These are phyloP conservation scores for Australoheros scitulus DNA, from an alignment of 2,113 vertebrate genomes.

Conservation along the genomic window DNA sequence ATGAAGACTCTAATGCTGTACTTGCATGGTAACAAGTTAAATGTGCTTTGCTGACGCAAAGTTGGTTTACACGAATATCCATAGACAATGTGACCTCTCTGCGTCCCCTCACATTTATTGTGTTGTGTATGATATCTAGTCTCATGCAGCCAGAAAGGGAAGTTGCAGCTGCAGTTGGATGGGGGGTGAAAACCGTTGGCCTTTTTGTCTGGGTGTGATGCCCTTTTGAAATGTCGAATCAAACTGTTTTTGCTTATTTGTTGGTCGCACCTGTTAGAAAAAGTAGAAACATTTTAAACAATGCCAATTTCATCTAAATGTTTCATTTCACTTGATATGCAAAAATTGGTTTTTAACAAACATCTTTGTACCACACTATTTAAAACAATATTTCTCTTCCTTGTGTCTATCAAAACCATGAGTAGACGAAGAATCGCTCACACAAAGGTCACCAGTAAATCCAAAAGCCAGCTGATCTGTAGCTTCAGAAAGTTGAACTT, in stretches of 20 bases:
- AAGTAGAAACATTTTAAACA: background rate
- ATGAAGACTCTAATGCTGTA: background rate
- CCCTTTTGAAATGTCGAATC: conserved; percentile 58
- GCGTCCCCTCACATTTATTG: conserved; percentile 41
- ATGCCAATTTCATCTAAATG: background rate
- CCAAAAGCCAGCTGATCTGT: background rate
- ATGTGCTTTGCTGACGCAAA: background rate
- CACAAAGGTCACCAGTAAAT: background rate
- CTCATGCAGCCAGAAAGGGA: background rate
- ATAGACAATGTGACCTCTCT: conserved; percentile 13
- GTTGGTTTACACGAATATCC: conserved; percentile 1
- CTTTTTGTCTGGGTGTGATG: conserved; percentile 43
- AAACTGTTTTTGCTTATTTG: conserved; percentile 20
- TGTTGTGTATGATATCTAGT: conserved; percentile 17
- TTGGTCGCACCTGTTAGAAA: background rate
- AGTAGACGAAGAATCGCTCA: background rate
- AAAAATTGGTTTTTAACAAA: background rate
- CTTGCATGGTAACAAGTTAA: background rate
- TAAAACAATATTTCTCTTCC: background rate
- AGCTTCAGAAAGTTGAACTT: background rate
- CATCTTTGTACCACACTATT: background rate
- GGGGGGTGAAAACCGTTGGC: conserved; percentile 6
- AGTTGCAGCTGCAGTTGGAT: background rate
- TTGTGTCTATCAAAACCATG: background rate
- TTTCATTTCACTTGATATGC: background rate